phyloP scores from a whole-genome alignment of 2,888 invertebrate species.

The Athalia rosae region DNA sequence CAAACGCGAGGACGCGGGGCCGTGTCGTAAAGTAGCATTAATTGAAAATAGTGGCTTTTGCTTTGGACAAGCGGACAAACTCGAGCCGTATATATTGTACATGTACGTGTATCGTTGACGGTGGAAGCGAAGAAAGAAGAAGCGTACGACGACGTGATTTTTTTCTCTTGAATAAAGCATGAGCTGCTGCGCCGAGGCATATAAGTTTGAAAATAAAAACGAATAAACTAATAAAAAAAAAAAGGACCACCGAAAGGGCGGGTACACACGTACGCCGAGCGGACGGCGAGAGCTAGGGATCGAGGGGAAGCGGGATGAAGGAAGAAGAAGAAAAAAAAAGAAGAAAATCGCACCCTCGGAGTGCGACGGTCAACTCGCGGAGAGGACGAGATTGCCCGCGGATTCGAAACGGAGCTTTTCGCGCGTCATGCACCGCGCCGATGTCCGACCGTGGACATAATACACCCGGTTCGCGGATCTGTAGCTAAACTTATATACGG shows the following conservation, averaged over 20 bases:
- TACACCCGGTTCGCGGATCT: slow-evolving; percentile 45
- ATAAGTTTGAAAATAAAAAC: neutral
- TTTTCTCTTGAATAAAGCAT: slow-evolving; percentile 67
- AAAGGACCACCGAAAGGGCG: neutral
- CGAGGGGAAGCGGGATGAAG: neutral
- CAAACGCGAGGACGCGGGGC: slow-evolving; percentile 17
- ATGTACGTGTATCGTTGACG: too few species aligned
- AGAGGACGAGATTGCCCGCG: too few species aligned
- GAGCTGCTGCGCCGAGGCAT: too few species aligned
- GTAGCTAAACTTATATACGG: slow-evolving; percentile 61
- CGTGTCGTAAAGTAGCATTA: slow-evolving; percentile 49
- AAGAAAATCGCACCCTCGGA: slow-evolving; percentile 54
- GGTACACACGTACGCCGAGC: neutral
- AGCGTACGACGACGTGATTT: slow-evolving; percentile 35
- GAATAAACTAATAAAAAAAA: slow-evolving; percentile 1
- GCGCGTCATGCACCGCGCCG: slow-evolving; percentile 5
- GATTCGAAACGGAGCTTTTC: neutral
- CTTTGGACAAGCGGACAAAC: slow-evolving; percentile 18
- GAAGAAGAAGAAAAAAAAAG: neutral
- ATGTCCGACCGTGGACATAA: neutral
- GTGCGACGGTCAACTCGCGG: slow-evolving; percentile 2
- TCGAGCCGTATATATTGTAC: neutral
- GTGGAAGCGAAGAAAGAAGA: slow-evolving; percentile 14
- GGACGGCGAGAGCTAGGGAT: too few species aligned
- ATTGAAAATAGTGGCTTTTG: slow-evolving; percentile 47